phyloP scores from a whole-genome alignment of 2,888 invertebrate species.

The Pristionchus exspectatus region DNA sequence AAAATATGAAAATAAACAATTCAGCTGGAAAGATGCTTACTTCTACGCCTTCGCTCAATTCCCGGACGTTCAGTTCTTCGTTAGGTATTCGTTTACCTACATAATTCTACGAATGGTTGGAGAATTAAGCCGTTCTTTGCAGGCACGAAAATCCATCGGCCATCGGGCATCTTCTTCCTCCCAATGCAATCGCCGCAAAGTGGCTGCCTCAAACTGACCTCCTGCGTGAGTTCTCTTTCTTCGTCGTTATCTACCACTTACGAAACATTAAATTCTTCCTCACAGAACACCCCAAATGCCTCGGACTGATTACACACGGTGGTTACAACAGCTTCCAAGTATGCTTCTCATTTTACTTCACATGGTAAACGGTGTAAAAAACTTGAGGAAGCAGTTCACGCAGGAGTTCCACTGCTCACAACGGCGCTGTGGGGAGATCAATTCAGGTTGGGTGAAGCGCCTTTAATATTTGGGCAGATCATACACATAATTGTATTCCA shows the following conservation, averaged over 20 bases:
- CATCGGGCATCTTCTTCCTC: conserved; percentile 37
- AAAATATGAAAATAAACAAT: not conserved
- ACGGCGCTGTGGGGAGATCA: conserved; percentile 69
- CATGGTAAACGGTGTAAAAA: too few species aligned
- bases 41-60: conserved; percentile 60
- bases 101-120: not conserved
- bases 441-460: too few species aligned
- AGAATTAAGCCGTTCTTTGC: not conserved
- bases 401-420: conserved; percentile 65
- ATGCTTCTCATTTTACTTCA: not conserved
- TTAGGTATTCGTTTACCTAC: conserved; percentile 45
- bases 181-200: conserved; percentile 66
- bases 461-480: too few species aligned
- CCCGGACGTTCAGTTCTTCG: conserved; percentile 67
- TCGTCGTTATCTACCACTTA: not conserved
- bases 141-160: not conserved
- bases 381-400: conserved; percentile 63
- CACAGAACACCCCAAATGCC: conserved; percentile 85
- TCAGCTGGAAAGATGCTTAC: conserved; percentile 60
- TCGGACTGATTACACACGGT: conserved; percentile 86
- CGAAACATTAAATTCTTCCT: not conserved
- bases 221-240: conserved; percentile 53
- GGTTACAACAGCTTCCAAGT: conserved; percentile 86
- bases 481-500: too few species aligned
- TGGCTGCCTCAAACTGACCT: conserved; percentile 74